A percentile compares a stretch with the other conserved stretches of the same genome.
These are phyloP conservation scores for Oligia strigilis DNA, from an alignment of 2,888 invertebrate genomes.

Conservation along the genomic window DNA sequence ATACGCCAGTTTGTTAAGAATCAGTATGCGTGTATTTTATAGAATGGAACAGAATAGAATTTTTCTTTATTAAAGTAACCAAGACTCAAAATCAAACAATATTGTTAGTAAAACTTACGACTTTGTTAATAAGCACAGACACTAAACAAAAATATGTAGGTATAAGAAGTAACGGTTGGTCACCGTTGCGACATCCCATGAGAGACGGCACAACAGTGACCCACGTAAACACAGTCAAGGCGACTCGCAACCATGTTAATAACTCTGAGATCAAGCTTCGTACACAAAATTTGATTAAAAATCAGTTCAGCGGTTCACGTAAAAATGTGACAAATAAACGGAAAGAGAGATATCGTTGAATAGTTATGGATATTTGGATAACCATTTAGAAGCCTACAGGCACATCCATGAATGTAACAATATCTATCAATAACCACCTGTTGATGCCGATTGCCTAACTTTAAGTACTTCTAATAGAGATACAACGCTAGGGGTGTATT, in stretches of 20 bases:
- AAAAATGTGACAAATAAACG: not conserved
- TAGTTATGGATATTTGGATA: not conserved
- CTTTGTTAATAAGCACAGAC: no score
- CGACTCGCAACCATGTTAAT: no score
- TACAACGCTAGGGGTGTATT: not conserved
- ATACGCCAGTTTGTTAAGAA: not conserved
- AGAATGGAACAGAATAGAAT: no score
- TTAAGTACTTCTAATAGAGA: constrained; percentile 2
- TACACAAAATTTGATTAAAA: not conserved
- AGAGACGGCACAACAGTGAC: no score
- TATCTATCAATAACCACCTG: constrained; percentile 30
- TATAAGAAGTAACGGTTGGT: no score
- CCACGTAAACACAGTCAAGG: no score
- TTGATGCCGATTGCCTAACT: constrained; percentile 18
- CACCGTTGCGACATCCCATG: no score
- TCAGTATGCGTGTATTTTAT: no score
- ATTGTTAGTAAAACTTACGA: no score
- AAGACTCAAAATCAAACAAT: no score
- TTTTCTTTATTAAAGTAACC: no score
- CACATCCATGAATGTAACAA: constrained; percentile 5
- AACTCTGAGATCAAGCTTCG: not conserved
- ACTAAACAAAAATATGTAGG: no score
- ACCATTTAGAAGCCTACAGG: not conserved
- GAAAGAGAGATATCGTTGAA: not conserved
- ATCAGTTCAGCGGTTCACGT: not conserved